Conservation (phyloP, 2,888 invertebrate genomes). For the Rhagonycha lutea region DNA sequence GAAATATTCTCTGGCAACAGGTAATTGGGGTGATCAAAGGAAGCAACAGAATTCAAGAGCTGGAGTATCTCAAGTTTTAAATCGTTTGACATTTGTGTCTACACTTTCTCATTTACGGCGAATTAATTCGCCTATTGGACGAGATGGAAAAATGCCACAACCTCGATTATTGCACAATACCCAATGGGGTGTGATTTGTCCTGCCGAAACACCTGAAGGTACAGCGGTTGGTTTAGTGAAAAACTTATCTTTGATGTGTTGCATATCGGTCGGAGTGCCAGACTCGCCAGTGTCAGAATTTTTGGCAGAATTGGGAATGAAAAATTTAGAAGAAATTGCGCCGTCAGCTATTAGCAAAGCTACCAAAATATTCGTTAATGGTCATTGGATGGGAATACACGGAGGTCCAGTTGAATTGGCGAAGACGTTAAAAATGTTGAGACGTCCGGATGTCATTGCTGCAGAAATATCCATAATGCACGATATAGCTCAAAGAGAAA, state of each 20-base stretch:
- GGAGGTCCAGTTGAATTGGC: constrained; percentile 98
- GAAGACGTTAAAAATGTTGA: constrained; percentile 92
- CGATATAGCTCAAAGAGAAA: constrained; percentile 98
- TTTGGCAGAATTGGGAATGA: constrained; percentile 99
- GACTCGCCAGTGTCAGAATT: constrained; percentile 99
- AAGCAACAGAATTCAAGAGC: constrained; percentile 86
- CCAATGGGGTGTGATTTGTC: constrained; percentile 99
- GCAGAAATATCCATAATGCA: constrained; percentile 99
- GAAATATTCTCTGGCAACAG: constrained; percentile 96
- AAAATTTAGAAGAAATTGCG: constrained; percentile 99
- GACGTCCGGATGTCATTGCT: constrained; percentile 98
- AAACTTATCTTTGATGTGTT: constrained; percentile 98
- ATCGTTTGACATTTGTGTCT: no score
- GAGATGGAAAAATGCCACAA: no score
- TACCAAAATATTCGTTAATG: constrained; percentile 99
- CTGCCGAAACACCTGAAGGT: constrained; percentile 99
- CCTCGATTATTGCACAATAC: constrained; percentile 94
- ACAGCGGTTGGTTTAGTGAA: constrained; percentile 97
- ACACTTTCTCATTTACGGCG: no score
- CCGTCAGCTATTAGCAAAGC: constrained; percentile 98
- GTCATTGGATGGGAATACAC: constrained; percentile 97
- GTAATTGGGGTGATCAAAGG: constrained; percentile 99
- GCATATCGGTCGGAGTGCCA: constrained; percentile 98
- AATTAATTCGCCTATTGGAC: no score
- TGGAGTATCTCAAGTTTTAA: no score